Evolutionary conservation across 2,113 vertebrate species (phyloP).

Genomic region (Zapus hudsonius): DNA sequence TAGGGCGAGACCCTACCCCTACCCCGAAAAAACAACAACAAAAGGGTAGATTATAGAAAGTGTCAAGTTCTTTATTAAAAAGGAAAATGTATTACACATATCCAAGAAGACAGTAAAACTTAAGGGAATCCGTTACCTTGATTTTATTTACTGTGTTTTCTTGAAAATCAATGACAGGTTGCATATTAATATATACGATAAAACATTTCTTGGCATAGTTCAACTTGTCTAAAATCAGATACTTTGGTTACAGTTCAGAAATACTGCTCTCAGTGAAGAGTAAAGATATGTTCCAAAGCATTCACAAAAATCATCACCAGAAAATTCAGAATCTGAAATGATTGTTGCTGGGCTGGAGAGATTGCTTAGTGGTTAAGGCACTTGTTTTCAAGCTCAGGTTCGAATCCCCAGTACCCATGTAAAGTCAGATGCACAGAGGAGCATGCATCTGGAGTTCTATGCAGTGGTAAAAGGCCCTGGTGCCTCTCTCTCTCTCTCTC

Average conservation of each 20-base stretch:
- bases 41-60: conserved; percentile 51
- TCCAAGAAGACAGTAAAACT: conserved; percentile 37
- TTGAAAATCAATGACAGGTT: conserved; percentile 5
- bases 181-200: conserved; percentile 27
- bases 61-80: not conserved
- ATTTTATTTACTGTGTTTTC: conserved; percentile 62
- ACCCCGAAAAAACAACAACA: too few relatives aligned
- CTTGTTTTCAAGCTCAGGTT: too few relatives aligned
- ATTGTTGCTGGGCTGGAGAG: not conserved
- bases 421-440: too few relatives aligned
- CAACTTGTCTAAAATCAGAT: conserved; percentile 45
- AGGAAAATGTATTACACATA: conserved; percentile 36
- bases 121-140: conserved; percentile 55
- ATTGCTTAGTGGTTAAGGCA: too few relatives aligned
- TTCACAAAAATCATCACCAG: not conserved
- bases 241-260: conserved; percentile 48
- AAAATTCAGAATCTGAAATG: not conserved
- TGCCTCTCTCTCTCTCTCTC: too few relatives aligned
- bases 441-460: not conserved
- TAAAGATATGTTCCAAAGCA: not conserved
- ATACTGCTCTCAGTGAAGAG: conserved; percentile 27
- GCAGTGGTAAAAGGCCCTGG: too few relatives aligned
- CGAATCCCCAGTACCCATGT: too few relatives aligned
- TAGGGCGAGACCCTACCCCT: too few relatives aligned
- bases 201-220: conserved; percentile 47